Base-by-base conservation (phyloP, 1,140 invertebrate genomes). In the Portunus trituberculatus region DNA sequence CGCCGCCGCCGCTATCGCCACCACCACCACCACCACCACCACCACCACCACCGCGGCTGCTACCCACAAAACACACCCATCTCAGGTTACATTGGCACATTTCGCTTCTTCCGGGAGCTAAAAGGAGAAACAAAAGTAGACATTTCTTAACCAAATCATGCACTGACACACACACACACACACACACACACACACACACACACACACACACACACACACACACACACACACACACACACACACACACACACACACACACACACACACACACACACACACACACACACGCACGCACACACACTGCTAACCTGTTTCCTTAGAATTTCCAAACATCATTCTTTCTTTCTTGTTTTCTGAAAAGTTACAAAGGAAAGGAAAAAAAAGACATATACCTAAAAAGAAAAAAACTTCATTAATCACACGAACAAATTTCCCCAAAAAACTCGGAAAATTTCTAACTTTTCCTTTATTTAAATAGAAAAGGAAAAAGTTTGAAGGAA, bases 151-250 rank as follows among this genome's bases (percentile, higher is more conserved):
- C 45, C 31, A 29, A 88, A 88, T 45, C 32, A 88, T 45, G 31
- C 14, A 45, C 0, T 6, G 14, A 88, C 45, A 88, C 45, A 88
- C 45, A 88, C 45, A 88, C 45, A 88, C 45, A 88, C 45, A 88
- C 45, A 88, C 45, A 88, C 45, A 88, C 45, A 88, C 45, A 88
- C 45, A 88, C 45, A 88, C 7, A 88, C 45, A 88, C 45, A 88
- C 45, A 88, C 39, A 87, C 39, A 87, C 39, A 87, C 39, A 87
- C 39, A 87, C 39, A 87, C 39, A 87, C 39, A 87, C 39, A 87
- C 39, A 87, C 39, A 87, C 39, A 87, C 39, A 87, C 39, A 87
- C 39, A 87, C 39, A 87, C 39, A 87, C 39, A 87, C 25, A 87
- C 39, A 87, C 28, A 87, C 48, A 52, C 14, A 14, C 48, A 52